Conservation (phyloP, 2,888 invertebrate species). For the Drosophila melanocephala region DNA sequence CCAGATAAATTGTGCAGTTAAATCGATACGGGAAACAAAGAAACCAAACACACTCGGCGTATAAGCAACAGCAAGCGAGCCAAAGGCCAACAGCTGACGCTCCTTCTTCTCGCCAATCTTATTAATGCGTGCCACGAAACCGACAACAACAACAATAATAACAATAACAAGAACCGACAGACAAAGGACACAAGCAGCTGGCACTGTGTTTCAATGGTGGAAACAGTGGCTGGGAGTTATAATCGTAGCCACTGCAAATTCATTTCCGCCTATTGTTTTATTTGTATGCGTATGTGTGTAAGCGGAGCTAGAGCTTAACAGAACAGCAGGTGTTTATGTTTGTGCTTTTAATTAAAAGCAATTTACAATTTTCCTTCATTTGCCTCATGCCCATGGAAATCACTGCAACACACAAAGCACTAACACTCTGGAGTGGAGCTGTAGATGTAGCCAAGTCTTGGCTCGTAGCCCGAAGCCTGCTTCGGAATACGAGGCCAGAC, state of each 20-base stretch:
- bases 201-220: conserved; percentile 25
- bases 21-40: conserved; percentile 38
- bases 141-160: conserved; percentile 13
- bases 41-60: conserved; percentile 40
- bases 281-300: conserved; percentile 40
- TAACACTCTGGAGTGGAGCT: neutral
- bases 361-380: conserved; percentile 81
- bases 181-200: conserved; percentile 62
- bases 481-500: conserved; percentile 3
- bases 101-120: conserved; percentile 12
- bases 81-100: conserved; percentile 44
- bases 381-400: conserved; percentile 55
- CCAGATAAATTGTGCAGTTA: conserved; percentile 46
- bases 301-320: conserved; percentile 14
- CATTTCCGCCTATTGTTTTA: conserved; percentile 69
- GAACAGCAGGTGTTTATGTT: conserved; percentile 80
- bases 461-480: conserved; percentile 1
- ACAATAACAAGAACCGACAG: conserved; percentile 32
- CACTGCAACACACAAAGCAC: conserved; percentile 32
- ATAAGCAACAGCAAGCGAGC: conserved; percentile 54
- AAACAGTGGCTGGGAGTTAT: conserved; percentile 23
- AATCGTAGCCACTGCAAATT: conserved; percentile 68
- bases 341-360: conserved; percentile 83
- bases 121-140: conserved; percentile 42
- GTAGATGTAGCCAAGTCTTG: neutral